Conservation (phyloP, 1,140 invertebrate genomes). For the Anastrepha ludens region DNA sequence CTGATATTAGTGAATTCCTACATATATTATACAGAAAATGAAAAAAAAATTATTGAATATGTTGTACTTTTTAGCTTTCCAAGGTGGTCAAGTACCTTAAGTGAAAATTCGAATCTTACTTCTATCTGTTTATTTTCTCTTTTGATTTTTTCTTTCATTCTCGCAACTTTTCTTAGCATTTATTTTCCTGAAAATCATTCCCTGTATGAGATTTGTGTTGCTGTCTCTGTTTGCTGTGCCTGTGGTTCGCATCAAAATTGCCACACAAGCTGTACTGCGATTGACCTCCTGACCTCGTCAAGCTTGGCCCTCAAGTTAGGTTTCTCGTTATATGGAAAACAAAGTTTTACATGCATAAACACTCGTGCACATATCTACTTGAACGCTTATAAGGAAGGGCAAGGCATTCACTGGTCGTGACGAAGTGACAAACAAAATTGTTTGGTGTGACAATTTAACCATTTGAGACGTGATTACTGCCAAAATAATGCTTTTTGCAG, state of each 20-base stretch:
- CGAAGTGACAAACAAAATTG: slow-evolving; percentile 33
- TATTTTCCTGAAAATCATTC: neutral
- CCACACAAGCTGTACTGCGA: slow-evolving; percentile 20
- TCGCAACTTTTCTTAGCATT: neutral
- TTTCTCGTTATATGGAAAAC: slow-evolving; percentile 29
- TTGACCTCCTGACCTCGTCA: slow-evolving; percentile 15
- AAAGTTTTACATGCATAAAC: neutral
- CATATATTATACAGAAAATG: too few relatives aligned
- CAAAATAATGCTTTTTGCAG: slow-evolving; percentile 34
- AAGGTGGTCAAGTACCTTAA: too few relatives aligned
- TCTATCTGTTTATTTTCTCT: too few relatives aligned
- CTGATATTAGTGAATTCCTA: too few relatives aligned
- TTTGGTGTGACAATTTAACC: slow-evolving; percentile 45
- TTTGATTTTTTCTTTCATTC: too few relatives aligned
- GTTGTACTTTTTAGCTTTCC: too few relatives aligned
- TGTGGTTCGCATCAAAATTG: neutral
- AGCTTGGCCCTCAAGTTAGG: slow-evolving; percentile 15
- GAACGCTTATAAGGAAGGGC: slow-evolving; percentile 44
- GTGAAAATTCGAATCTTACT: too few relatives aligned
- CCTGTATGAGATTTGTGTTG: slow-evolving; percentile 1
- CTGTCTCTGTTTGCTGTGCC: neutral
- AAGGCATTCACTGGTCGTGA: slow-evolving; percentile 38
- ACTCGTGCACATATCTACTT: neutral
- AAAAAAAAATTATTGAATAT: too few relatives aligned
- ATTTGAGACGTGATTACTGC: slow-evolving; percentile 44